phyloP scores from a whole-genome alignment of 2,888 invertebrate genomes.

The Hirtodrosophila cameraria region DNA sequence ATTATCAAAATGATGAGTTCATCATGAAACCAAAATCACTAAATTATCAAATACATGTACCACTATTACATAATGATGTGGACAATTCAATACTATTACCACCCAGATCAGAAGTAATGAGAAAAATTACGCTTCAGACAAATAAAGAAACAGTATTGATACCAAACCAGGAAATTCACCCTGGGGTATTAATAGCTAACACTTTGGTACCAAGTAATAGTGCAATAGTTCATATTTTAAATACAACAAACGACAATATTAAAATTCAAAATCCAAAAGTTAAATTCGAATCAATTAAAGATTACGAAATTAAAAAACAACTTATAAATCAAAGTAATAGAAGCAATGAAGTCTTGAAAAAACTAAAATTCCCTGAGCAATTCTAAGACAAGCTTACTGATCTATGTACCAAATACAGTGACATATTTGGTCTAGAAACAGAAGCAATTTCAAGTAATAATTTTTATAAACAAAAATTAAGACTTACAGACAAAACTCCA shows the following conservation, averaged over 20 bases:
- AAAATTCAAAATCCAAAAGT: not conserved
- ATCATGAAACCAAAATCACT: too few species aligned
- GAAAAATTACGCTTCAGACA: too few species aligned
- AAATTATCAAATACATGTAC: too few species aligned
- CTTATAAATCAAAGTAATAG: conserved; percentile 4
- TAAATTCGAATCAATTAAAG: too few species aligned
- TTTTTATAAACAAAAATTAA: too few species aligned
- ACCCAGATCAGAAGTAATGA: not conserved
- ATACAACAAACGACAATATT: conserved; percentile 5
- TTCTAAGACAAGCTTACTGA: too few species aligned
- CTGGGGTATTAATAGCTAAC: conserved; percentile 26
- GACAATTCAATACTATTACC: not conserved
- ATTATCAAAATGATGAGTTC: not conserved
- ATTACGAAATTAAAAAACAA: conserved; percentile 7
- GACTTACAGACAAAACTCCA: too few species aligned
- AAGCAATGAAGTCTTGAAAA: conserved; percentile 25
- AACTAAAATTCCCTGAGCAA: conserved; percentile 16
- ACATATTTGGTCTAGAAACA: too few species aligned
- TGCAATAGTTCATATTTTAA: conserved; percentile 16
- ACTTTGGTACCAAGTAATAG: conserved; percentile 13
- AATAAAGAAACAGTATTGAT: too few species aligned
- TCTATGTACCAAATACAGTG: too few species aligned
- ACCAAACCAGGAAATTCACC: conserved; percentile 2
- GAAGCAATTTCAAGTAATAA: too few species aligned
- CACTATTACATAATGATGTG: too few species aligned